Evolutionary conservation across 2,113 vertebrate genomes (phyloP).

Genomic region (Apeltes quadracus): DNA sequence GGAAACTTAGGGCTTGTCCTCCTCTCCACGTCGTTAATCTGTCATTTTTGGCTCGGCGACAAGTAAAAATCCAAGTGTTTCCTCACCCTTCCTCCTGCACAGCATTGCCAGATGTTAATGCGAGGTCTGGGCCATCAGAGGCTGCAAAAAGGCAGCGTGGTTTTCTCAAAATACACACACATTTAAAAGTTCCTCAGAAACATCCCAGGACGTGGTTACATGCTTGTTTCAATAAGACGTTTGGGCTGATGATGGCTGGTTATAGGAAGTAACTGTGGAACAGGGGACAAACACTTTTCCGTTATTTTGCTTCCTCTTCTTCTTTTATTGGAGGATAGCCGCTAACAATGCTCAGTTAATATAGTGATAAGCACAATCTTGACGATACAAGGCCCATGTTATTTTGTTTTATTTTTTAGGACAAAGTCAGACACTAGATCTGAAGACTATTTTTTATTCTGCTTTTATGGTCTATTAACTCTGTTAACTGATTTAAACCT

Average conservation of each 20-base stretch:
- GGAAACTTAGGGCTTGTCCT: background rate
- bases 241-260: background rate
- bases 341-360: too few relatives aligned
- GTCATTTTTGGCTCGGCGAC: conserved; percentile 4
- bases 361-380: too few relatives aligned
- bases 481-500: too few relatives aligned
- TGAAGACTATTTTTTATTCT: too few relatives aligned
- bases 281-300: background rate
- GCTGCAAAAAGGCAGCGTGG: background rate
- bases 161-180: conserved; percentile 11
- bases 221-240: background rate
- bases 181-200: conserved; percentile 13
- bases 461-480: too few relatives aligned
- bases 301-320: background rate
- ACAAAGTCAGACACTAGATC: too few relatives aligned
- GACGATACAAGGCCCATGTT: too few relatives aligned
- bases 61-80: background rate
- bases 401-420: too few relatives aligned
- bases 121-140: background rate
- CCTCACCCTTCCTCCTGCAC: background rate
- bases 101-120: conserved; percentile 20
- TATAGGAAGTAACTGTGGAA: background rate
- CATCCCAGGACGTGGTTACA: background rate
- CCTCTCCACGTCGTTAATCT: conserved; percentile 21
- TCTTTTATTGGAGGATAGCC: background rate